Evolutionary conservation across 2,113 vertebrate species (phyloP), one percentile per base, ranked within the genome.

Genomic region (Grus americana): DNA sequence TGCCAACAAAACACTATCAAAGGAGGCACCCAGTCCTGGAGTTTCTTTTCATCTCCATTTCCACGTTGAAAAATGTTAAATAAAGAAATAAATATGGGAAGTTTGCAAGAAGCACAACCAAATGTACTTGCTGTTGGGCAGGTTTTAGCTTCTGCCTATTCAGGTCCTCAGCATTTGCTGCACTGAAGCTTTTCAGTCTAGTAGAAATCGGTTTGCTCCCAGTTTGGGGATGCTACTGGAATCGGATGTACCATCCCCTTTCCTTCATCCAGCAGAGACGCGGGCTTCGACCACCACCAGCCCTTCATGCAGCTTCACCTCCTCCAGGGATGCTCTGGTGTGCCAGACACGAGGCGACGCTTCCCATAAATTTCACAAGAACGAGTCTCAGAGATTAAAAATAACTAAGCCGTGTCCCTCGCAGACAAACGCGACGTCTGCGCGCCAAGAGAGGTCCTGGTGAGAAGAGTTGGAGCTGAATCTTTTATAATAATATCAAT

Each of bases 401-500:
- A 97, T 96, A 96, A 95, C 94, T 24, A 75, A 92, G 86, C 73
- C 93, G 14, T 16, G 83, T 88, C 93, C 96, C 95, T 96, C 16
- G 11, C 95, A 92, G 96, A 96, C 92, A 89, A 97, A 92, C 63
- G 88, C 55, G 40, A 92, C 21, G 59, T 92, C 97, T 92, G 84
- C 10, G 90, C 11, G 75, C 95, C 90, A 12, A 26, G 88, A 95
- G 87, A 96, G 83, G 86, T 85, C 96, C 95, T 61, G 44, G 90
- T 58, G 93, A 98, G 97, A 92, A 88, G 90, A 95, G 95, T 91
- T 66, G 85, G 95, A 95, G 97, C 97, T 98, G 97, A 98, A 98
- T 98, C 97, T 97, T 98, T 98, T 97, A 98, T 97, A 98, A 97
- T 97, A 98, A 97, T 98, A 98, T 98, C 98, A 98, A 98, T 98